Conservation (phyloP, 2,888 invertebrate species). For the Watsonalla binaria region DNA sequence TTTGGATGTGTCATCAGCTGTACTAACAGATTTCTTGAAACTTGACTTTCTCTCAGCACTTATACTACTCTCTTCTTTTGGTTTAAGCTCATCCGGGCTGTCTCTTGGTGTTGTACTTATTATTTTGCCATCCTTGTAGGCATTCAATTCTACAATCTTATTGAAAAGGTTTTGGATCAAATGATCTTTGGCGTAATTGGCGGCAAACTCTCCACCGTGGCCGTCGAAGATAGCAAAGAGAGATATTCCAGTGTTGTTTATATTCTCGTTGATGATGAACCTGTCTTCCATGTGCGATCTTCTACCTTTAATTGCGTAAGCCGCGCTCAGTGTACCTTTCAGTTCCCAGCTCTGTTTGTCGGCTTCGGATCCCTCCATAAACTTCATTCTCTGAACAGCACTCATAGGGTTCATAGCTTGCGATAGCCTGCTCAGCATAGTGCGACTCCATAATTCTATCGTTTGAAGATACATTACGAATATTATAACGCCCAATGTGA, state of each 20-base stretch:
- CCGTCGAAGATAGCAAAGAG: slow-evolving; percentile 97
- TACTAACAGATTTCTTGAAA: slow-evolving; percentile 82
- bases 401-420: slow-evolving; percentile 81
- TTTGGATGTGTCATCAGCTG: slow-evolving; percentile 76
- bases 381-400: slow-evolving; percentile 80
- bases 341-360: slow-evolving; percentile 86
- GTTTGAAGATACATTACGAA: slow-evolving; percentile 90
- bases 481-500: slow-evolving; percentile 83
- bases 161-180: slow-evolving; percentile 88
- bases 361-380: slow-evolving; percentile 75
- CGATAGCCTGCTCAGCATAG: slow-evolving; percentile 83
- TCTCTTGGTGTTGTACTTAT: slow-evolving; percentile 47
- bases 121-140: slow-evolving; percentile 80
- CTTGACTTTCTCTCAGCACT: slow-evolving; percentile 80
- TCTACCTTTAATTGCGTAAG: slow-evolving; percentile 94
- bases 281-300: slow-evolving; percentile 96
- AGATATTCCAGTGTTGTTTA: slow-evolving; percentile 90
- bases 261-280: slow-evolving; percentile 91
- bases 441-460: slow-evolving; percentile 89
- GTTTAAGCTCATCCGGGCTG: slow-evolving; percentile 54
- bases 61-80: slow-evolving; percentile 55
- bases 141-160: slow-evolving; percentile 86
- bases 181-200: slow-evolving; percentile 94
- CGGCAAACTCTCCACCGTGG: slow-evolving; percentile 97
- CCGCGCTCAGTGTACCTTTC: slow-evolving; percentile 86